Base-by-base conservation (phyloP, 35 echinoderm and acorn worm species). In the Apostichopus californicus region DNA sequence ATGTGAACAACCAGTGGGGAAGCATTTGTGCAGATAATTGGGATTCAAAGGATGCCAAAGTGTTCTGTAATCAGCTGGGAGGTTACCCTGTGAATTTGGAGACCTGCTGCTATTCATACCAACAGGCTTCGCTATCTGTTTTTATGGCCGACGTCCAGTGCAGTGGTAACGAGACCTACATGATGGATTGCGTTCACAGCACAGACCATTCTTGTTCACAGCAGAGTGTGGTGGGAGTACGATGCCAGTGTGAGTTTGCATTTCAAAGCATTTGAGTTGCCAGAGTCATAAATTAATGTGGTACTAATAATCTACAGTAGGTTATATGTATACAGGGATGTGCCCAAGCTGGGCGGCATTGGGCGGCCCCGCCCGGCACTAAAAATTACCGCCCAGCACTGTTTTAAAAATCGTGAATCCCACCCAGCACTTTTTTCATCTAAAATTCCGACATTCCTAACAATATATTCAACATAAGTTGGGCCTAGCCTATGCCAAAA, bases 61-160 rank as follows among this genome's bases (percentile, higher is more conserved):
- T 94, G 9, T 87, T 72, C 34, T 89, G 86, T 64, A 89, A 75
- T 17, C 86, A 89, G 63, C 23, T 89, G 11, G 86, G 86, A 72
- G 86, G 86, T 58, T 89, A 72, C 34, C 86, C 86, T 2, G 63
- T 89, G 22, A 18, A 89, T 3, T 22, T 15, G 24, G 88, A 8
- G 5, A 60, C 23, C 8, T 91, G 89, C 59, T 77, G 86, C 28
- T 54, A 23, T 12, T 56, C 56, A 77, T 90, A 82, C 77, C 57
- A 61, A 8, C 78, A 90, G 20, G 95, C 84, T 9, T 53, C 75
- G 0, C 89, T 96, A 7, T 56, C 92, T 57, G 90, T 96, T 1
- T 94, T 90, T 59, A 77, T 93, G 6, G 77, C 85, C 60, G 60
- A 88, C 56, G 94, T 98, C 24, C 87, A 77, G 56, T 98, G 96